These are phyloP conservation scores for Thecocarcelia acutangulata DNA, from an alignment of 2,888 invertebrate genomes.

Conservation along the genomic window DNA sequence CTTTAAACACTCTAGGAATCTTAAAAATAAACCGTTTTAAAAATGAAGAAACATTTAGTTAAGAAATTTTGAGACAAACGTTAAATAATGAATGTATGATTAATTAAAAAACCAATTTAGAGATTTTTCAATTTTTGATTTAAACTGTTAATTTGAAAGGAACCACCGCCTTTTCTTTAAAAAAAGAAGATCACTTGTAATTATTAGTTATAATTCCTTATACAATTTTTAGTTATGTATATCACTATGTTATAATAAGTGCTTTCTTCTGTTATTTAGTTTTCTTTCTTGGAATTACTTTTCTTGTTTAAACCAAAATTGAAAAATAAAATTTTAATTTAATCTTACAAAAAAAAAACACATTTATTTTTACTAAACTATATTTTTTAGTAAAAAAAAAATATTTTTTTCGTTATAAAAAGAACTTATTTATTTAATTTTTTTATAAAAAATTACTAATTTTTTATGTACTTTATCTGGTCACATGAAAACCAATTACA, in stretches of 20 bases:
- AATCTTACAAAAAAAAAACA: constrained; percentile 1
- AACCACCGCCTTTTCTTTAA: constrained; percentile 65
- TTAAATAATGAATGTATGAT: constrained; percentile 21
- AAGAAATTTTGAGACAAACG: constrained; percentile 23
- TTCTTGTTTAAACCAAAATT: constrained; percentile 7
- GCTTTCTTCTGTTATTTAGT: constrained; percentile 43
- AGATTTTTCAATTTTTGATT: constrained; percentile 52
- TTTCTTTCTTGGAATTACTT: background rate
- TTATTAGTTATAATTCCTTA: constrained; percentile 45
- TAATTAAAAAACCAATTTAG: constrained; percentile 3
- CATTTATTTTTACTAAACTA: constrained; percentile 8
- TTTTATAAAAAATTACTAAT: constrained; percentile 58
- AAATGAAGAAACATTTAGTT: constrained; percentile 45
- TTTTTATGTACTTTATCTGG: constrained; percentile 75
- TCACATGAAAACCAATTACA: constrained; percentile 79
- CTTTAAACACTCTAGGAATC: constrained; percentile 42
- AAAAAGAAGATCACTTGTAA: constrained; percentile 48
- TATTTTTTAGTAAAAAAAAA: constrained; percentile 23
- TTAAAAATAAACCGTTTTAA: constrained; percentile 55
- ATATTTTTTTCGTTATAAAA: constrained; percentile 15
- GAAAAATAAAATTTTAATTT: constrained; percentile 6
- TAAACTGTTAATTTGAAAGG: constrained; percentile 51
- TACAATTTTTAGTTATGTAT: constrained; percentile 23
- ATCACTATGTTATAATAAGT: constrained; percentile 53
- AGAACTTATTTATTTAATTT: constrained; percentile 34